Evolutionary conservation across 2,797 vertebrate species (phyloP).

Genomic region (Hapalemur alaotrensis): DNA sequence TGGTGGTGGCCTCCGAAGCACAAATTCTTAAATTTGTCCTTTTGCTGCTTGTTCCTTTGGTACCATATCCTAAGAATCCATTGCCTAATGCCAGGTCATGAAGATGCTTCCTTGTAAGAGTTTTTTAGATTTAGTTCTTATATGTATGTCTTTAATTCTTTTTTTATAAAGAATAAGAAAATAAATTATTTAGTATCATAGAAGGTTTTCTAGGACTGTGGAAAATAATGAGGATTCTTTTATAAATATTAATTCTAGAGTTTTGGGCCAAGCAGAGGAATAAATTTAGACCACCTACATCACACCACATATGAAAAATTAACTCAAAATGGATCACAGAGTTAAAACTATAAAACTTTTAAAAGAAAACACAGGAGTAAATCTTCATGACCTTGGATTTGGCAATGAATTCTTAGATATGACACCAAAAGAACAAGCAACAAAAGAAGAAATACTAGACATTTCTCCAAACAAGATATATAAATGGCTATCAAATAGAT

Average conservation of each 20-base stretch:
- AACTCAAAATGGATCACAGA: conserved; percentile 1
- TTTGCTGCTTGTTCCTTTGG: neutral
- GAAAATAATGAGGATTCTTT: neutral
- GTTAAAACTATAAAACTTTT: neutral
- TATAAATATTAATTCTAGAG: neutral
- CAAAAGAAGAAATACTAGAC: too few relatives aligned
- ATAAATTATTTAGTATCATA: neutral
- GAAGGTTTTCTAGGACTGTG: neutral
- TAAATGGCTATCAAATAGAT: too few relatives aligned
- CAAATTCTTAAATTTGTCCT: neutral
- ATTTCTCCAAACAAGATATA: too few relatives aligned
- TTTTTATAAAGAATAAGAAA: neutral
- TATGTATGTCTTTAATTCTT: neutral
- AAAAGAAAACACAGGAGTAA: too few relatives aligned
- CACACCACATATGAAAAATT: neutral
- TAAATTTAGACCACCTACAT: neutral
- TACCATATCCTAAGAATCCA: neutral
- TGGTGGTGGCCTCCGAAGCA: neutral
- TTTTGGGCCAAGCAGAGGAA: neutral
- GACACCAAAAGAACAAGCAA: too few relatives aligned
- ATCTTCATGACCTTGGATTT: too few relatives aligned
- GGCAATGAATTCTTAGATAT: too few relatives aligned
- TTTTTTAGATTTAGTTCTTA: neutral
- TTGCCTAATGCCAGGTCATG: neutral
- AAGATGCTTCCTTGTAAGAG: neutral